Percentiles rank a stretch among this genome's conserved stretches.
phyloP scores from a whole-genome alignment of 2,888 invertebrate genomes.

The Nymphalis urticae region DNA sequence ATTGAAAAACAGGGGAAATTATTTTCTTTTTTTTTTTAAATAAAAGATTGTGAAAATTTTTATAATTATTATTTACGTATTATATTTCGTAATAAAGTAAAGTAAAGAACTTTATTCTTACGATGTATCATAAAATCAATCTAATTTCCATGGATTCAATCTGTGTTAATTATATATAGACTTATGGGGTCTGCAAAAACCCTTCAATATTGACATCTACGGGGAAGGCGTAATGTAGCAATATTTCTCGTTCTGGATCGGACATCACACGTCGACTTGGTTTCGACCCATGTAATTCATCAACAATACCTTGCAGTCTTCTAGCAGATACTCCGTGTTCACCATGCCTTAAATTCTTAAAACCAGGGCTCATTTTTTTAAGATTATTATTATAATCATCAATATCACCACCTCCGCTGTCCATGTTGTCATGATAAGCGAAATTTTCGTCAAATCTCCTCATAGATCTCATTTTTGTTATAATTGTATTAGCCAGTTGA shows the following conservation, averaged over 20 bases:
- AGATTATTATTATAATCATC: slow-evolving; percentile 48
- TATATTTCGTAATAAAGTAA: too few species aligned
- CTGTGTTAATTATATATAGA: too few species aligned
- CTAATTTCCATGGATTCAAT: not conserved
- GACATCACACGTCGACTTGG: slow-evolving; percentile 17
- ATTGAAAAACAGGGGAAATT: too few species aligned
- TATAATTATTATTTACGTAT: too few species aligned
- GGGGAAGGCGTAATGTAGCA: slow-evolving; percentile 59
- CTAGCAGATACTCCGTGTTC: slow-evolving; percentile 25
- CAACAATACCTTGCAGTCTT: slow-evolving; percentile 32
- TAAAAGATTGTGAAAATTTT: too few species aligned
- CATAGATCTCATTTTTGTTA: slow-evolving; percentile 30
- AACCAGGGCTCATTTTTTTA: slow-evolving; percentile 37
- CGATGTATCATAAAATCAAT: too few species aligned
- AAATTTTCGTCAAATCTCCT: slow-evolving; percentile 42
- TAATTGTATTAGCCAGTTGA: slow-evolving; percentile 36
- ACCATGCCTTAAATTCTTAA: slow-evolving; percentile 17
- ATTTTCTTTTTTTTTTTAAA: too few species aligned
- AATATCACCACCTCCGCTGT: slow-evolving; percentile 37
- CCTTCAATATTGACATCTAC: slow-evolving; percentile 56
- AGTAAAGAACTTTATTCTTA: too few species aligned
- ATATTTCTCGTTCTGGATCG: slow-evolving; percentile 45
- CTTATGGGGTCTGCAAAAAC: slow-evolving; percentile 49
- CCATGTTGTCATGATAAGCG: slow-evolving; percentile 48
- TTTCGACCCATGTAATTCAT: slow-evolving; percentile 37